Evolutionary conservation across 2,888 invertebrate genomes (phyloP).

Genomic region (Dastarcus helophoroides): DNA sequence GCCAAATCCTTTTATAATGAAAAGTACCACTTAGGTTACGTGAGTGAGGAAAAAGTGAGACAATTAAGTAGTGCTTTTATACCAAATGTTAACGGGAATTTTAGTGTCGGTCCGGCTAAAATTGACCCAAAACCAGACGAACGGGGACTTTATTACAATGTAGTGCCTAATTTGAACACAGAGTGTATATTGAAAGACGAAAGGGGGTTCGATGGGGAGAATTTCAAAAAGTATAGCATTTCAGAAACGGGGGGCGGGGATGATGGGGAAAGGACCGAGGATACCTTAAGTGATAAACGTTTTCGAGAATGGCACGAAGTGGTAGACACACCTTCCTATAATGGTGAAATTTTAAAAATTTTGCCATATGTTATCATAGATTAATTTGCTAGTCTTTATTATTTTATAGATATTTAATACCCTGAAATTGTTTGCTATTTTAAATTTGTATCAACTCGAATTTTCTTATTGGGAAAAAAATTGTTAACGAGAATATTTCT

Average conservation of each 20-base stretch:
- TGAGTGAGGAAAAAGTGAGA: conserved; percentile 39
- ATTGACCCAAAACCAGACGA: conserved; percentile 15
- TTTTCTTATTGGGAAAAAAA: too few relatives aligned
- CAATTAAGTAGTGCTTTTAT: conserved; percentile 35
- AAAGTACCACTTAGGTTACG: conserved; percentile 41
- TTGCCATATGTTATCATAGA: conserved; percentile 96
- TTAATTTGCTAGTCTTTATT: conserved; percentile 35
- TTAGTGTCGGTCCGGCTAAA: conserved; percentile 18
- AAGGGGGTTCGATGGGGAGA: too few relatives aligned
- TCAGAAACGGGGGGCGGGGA: conserved; percentile 25
- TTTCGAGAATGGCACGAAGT: conserved; percentile 92
- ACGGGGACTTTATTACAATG: conserved; percentile 30
- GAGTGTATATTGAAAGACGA: conserved; percentile 25
- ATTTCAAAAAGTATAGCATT: conserved; percentile 34
- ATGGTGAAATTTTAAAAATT: conserved; percentile 75
- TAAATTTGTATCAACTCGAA: too few relatives aligned
- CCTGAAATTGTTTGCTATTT: too few relatives aligned
- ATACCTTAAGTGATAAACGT: conserved; percentile 25
- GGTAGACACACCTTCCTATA: conserved; percentile 58
- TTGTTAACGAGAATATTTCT: too few relatives aligned
- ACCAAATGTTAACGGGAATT: conserved; percentile 32
- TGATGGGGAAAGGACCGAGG: conserved; percentile 12
- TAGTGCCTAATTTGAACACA: conserved; percentile 37
- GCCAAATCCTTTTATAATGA: conserved; percentile 40
- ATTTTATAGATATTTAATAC: conserved; percentile 4